These are phyloP conservation scores for Hyperopisus bebe DNA, from an alignment of 2,113 vertebrate species.

Conservation along the genomic window DNA sequence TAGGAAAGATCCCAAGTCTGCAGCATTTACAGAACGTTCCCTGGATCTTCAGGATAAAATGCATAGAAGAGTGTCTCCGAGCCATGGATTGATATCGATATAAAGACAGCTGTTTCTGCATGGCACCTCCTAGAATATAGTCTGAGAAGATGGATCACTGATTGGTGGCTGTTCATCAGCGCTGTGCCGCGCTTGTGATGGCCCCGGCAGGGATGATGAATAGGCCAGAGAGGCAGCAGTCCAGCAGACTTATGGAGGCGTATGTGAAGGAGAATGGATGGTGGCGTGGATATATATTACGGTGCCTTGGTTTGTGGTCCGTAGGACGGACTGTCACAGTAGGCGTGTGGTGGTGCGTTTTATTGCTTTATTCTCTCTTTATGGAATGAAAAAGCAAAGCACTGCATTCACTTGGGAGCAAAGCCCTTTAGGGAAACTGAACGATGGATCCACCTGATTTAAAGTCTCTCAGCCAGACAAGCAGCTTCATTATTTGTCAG, in stretches of 20 bases:
- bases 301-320: constrained; percentile 59
- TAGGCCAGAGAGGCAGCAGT: constrained; percentile 54
- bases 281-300: constrained; percentile 65
- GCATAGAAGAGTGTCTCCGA: background rate
- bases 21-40: background rate
- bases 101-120: background rate
- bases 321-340: constrained; percentile 55
- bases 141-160: constrained; percentile 64
- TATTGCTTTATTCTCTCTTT: constrained; percentile 39
- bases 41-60: background rate
- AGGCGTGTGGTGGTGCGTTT: constrained; percentile 33
- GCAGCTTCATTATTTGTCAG: constrained; percentile 31
- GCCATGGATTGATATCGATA: background rate
- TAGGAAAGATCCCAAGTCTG: background rate
- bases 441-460: constrained; percentile 39
- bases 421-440: constrained; percentile 34
- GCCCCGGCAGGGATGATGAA: constrained; percentile 74
- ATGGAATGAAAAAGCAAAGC: constrained; percentile 25
- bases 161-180: constrained; percentile 68
- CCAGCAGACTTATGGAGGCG: constrained; percentile 67
- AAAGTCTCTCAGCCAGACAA: constrained; percentile 40
- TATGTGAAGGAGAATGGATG: constrained; percentile 71
- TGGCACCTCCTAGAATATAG: constrained; percentile 28
- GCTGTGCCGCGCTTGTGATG: constrained; percentile 64
- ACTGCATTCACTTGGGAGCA: constrained; percentile 9